A percentile compares a stretch with the other conserved stretches of the same genome.
Evolutionary conservation across 2,888 invertebrate genomes (phyloP).

Genomic region (Netelia melanura): DNA sequence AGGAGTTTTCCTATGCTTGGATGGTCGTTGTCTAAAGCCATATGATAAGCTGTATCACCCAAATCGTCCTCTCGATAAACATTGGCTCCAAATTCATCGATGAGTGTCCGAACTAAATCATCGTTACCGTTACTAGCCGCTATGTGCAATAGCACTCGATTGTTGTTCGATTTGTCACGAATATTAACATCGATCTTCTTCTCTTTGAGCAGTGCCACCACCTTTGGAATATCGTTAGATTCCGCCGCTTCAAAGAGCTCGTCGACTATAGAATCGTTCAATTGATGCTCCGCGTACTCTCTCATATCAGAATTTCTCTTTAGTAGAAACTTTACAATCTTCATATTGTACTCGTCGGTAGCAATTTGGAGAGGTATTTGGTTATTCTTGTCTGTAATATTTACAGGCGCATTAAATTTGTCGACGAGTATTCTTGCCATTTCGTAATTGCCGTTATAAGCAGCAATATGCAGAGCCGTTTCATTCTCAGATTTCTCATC

Average conservation of each 20-base stretch:
- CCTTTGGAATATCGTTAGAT: conserved; percentile 1
- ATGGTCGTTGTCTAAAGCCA: conserved; percentile 10
- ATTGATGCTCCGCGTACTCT: conserved; percentile 3
- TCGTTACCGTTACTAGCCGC: conserved; percentile 21
- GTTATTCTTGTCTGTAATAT: background rate
- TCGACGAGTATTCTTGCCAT: conserved; percentile 3
- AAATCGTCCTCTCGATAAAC: conserved; percentile 19
- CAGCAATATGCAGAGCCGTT: conserved; percentile 24
- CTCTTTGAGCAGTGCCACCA: conserved; percentile 6
- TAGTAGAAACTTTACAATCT: conserved; percentile 16
- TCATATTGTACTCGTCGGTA: conserved; percentile 21
- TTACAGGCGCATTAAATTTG: conserved; percentile 15
- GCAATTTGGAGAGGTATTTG: conserved; percentile 19
- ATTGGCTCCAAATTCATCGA: conserved; percentile 20
- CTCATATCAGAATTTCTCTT: conserved; percentile 2
- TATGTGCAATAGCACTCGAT: conserved; percentile 19
- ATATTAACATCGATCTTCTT: conserved; percentile 12
- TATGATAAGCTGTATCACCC: conserved; percentile 17
- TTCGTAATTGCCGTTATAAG: conserved; percentile 7
- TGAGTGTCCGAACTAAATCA: background rate
- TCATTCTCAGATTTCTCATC: background rate
- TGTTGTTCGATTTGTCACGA: conserved; percentile 2
- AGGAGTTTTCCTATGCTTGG: conserved; percentile 11
- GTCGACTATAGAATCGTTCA: conserved; percentile 14
- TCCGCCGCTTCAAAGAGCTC: conserved; percentile 20